Conservation (phyloP, 2,888 invertebrate species). For the Diadromus collaris region DNA sequence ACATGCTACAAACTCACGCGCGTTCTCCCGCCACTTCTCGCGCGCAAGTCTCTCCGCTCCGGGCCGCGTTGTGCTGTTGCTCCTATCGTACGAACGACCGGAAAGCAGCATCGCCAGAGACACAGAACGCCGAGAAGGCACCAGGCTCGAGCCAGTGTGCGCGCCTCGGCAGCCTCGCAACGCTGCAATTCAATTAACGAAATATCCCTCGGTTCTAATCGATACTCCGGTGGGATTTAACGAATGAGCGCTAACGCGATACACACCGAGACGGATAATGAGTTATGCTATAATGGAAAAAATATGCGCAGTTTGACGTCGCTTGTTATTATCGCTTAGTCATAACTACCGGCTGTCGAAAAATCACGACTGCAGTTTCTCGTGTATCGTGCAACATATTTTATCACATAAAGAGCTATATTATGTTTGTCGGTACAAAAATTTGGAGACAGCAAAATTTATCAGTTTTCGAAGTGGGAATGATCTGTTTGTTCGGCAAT, state of each 20-base stretch:
- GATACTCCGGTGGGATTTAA: conserved; percentile 20
- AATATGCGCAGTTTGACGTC: not conserved
- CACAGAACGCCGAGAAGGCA: conserved; percentile 7
- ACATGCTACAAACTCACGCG: conserved; percentile 26
- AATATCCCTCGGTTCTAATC: conserved; percentile 22
- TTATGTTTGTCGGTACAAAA: not conserved
- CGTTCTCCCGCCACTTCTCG: conserved; percentile 56
- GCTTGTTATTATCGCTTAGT: not conserved
- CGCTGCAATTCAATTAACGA: conserved; percentile 35
- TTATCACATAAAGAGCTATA: not conserved
- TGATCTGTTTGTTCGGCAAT: not conserved
- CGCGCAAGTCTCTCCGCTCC: conserved; percentile 53
- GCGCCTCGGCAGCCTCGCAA: conserved; percentile 15
- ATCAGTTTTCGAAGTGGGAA: not conserved
- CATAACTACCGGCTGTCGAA: not conserved
- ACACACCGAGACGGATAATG: not conserved
- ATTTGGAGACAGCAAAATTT: not conserved
- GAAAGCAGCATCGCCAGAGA: not conserved
- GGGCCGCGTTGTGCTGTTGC: conserved; percentile 4
- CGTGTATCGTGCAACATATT: not conserved
- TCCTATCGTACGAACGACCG: not conserved
- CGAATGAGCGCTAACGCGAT: not conserved
- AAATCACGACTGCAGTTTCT: not conserved
- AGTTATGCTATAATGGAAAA: not conserved
- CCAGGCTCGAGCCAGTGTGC: conserved; percentile 5